These are phyloP conservation scores for Meganola albula DNA, from an alignment of 2,888 invertebrate genomes.

Conservation along the genomic window DNA sequence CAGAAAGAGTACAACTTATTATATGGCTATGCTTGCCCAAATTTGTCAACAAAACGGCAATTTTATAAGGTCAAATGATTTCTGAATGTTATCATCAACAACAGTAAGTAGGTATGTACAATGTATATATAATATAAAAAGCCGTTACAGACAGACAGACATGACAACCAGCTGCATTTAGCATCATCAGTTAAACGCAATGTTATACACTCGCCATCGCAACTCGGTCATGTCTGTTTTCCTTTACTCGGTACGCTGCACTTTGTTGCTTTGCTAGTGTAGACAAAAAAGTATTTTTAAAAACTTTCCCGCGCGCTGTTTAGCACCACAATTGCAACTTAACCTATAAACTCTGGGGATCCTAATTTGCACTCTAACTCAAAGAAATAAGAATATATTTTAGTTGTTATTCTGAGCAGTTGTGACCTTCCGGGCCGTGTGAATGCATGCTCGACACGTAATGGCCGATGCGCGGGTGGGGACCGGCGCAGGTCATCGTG, in stretches of 20 bases:
- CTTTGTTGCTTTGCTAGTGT: constrained; percentile 44
- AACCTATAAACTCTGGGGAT: constrained; percentile 28
- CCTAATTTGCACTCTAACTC: constrained; percentile 25
- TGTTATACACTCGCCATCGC: constrained; percentile 25
- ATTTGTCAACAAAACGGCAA: too few relatives aligned
- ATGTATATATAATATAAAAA: too few relatives aligned
- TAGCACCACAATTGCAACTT: constrained; percentile 28
- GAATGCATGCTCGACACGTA: constrained; percentile 60
- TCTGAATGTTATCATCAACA: too few relatives aligned
- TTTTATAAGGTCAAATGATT: too few relatives aligned
- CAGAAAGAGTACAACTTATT: too few relatives aligned
- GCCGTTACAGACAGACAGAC: too few relatives aligned
- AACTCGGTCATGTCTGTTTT: constrained; percentile 57
- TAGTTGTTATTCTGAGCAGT: constrained; percentile 19
- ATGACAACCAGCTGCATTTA: constrained; percentile 41
- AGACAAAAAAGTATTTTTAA: constrained; percentile 64
- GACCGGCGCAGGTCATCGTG: constrained; percentile 66
- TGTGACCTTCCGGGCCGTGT: constrained; percentile 38
- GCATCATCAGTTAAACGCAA: constrained; percentile 31
- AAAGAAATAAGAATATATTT: constrained; percentile 25
- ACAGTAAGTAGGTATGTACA: too few relatives aligned
- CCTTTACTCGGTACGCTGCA: constrained; percentile 62
- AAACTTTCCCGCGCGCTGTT: constrained; percentile 56
- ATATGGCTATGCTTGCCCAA: too few relatives aligned
- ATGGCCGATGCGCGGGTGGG: constrained; percentile 43